Conservation (phyloP, 1,140 invertebrate species). For the Diploscapter pachys region DNA sequence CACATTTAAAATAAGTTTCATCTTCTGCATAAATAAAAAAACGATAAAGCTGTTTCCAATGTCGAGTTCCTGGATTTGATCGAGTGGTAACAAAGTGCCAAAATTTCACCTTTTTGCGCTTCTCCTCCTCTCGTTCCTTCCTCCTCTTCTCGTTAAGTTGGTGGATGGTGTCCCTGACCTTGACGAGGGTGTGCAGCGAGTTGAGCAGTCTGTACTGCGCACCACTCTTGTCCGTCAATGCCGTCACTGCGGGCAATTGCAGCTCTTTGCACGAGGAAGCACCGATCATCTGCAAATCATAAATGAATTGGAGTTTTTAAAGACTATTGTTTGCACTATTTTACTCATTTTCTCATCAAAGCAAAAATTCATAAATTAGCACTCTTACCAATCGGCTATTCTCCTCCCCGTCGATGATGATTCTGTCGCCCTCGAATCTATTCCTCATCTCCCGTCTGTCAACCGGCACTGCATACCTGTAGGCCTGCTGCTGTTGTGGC, state of each 20-base stretch:
- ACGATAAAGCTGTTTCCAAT: too few relatives aligned
- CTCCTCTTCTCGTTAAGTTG: conserved; percentile 14
- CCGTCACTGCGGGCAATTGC: conserved; percentile 24
- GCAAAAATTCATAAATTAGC: not conserved
- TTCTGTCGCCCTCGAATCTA: conserved; percentile 19
- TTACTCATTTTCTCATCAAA: too few relatives aligned
- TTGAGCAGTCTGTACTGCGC: conserved; percentile 26
- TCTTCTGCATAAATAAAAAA: too few relatives aligned
- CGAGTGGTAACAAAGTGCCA: too few relatives aligned
- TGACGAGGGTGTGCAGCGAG: conserved; percentile 29
- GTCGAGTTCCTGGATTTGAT: too few relatives aligned
- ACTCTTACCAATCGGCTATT: not conserved
- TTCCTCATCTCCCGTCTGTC: conserved; percentile 10
- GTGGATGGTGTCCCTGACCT: conserved; percentile 25
- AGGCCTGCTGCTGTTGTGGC: too few relatives aligned
- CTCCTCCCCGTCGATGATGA: conserved; percentile 29
- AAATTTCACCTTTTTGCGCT: too few relatives aligned
- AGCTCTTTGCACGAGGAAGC: conserved; percentile 18
- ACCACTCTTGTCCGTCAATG: conserved; percentile 28
- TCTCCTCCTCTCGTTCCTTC: conserved; percentile 8
- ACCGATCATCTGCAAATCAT: conserved; percentile 13
- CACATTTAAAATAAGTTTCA: too few relatives aligned
- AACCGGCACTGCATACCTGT: not conserved
- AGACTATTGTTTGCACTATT: too few relatives aligned
- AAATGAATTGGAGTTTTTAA: too few relatives aligned